Percentiles rank a stretch among this genome's conserved stretches.
Evolutionary conservation across 2,888 invertebrate species (phyloP).

Genomic region (Kuschelorhynchus macadamiae): DNA sequence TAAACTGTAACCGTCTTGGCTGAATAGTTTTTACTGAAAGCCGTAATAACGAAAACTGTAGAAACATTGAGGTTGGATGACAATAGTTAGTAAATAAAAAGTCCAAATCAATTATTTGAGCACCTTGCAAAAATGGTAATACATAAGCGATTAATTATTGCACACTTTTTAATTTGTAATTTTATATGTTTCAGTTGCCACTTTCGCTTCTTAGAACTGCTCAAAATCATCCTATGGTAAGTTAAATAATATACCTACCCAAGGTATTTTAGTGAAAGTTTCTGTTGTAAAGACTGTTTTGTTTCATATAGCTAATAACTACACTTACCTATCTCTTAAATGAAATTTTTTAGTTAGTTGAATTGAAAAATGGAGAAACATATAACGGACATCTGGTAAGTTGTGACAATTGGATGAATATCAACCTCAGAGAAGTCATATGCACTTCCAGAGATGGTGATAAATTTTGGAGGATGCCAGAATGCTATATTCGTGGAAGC

Average conservation of each 20-base stretch:
- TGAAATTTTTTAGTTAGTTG: constrained; percentile 78
- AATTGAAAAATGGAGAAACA: constrained; percentile 99
- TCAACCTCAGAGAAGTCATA: constrained; percentile 97
- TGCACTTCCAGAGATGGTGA: constrained; percentile 99
- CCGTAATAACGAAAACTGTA: no score
- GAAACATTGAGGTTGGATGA: no score
- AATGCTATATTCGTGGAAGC: constrained; percentile 98
- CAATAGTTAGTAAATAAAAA: no score
- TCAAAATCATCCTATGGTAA: constrained; percentile 98
- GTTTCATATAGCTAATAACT: no score
- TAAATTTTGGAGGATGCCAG: constrained; percentile 99
- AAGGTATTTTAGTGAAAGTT: no score
- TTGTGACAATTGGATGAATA: constrained; percentile 99
- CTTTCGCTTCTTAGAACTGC: constrained; percentile 94
- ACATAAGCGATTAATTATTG: no score
- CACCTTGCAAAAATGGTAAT: no score
- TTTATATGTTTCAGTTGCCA: constrained; percentile 80
- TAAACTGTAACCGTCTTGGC: no score
- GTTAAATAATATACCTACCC: constrained; percentile 13
- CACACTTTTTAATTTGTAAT: constrained; percentile 22
- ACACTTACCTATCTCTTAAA: no score
- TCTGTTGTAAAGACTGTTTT: no score
- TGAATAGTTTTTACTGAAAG: no score
- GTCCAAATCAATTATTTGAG: no score
- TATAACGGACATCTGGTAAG: constrained; percentile 99